Percentiles rank a stretch among this genome's conserved stretches.
Evolutionary conservation across 2,888 invertebrate species (phyloP).

Genomic region (Drosophila koepferae): DNA sequence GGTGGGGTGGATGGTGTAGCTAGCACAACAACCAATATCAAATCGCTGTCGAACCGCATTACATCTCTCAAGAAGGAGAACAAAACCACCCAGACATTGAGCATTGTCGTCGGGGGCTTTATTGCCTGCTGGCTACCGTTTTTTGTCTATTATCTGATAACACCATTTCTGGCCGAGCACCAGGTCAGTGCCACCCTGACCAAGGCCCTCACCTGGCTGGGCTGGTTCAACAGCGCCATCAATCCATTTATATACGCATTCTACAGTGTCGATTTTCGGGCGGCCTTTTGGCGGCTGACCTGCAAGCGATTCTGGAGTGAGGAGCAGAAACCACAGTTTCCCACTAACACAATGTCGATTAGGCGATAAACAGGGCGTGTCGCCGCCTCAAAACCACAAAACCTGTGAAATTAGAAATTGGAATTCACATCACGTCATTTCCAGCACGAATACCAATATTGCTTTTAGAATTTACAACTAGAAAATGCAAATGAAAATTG

Average conservation of each 20-base stretch:
- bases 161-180: conserved; percentile 90
- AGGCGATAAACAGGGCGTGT: conserved; percentile 77
- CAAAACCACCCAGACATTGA: conserved; percentile 94
- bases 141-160: conserved; percentile 92
- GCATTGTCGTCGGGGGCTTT: conserved; percentile 94
- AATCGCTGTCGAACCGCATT: conserved; percentile 86
- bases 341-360: conserved; percentile 84
- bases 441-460: conserved; percentile 8
- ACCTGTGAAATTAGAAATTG: conserved; percentile 18
- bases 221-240: conserved; percentile 95
- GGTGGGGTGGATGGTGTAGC: conserved; percentile 16
- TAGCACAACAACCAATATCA: conserved; percentile 69
- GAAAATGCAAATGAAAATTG: conserved; percentile 3
- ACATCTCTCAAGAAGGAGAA: conserved; percentile 91
- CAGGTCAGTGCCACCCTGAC: conserved; percentile 88
- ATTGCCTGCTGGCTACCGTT: conserved; percentile 96
- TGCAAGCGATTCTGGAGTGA: conserved; percentile 83
- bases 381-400: conserved; percentile 20
- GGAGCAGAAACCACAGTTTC: conserved; percentile 81
- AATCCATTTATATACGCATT: conserved; percentile 97
- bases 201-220: conserved; percentile 93
- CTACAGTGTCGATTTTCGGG: conserved; percentile 94
- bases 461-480: conserved; percentile 9
- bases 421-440: conserved; percentile 10
- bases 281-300: conserved; percentile 94